Base-by-base conservation (phyloP, 2,888 invertebrate species). In the Germaria angustata region DNA sequence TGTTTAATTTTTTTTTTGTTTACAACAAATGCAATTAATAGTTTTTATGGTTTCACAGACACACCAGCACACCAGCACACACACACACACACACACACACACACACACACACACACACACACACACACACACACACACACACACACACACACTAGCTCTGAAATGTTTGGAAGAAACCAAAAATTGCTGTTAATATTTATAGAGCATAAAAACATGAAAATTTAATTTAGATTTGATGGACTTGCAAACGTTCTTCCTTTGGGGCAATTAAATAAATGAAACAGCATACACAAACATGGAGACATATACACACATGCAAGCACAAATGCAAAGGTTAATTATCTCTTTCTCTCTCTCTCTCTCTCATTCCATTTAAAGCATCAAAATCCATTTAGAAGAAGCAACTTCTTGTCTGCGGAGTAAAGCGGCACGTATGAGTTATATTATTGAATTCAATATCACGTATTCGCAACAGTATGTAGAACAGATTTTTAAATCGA, bases 1-100 rank as follows among this genome's bases (percentile, higher is more conserved):
- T 6, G 66, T 24, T 68, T 13, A 5, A 11, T 20, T 57, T 28
- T 13, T 15, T 28, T 8, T 39, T 24, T 28, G 7, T 36, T 51
- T 49, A n/a, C 2, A 39, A 68, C 53, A 39, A 68, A 53, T 28
- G 39, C 17, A 68, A 68, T 68, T 41, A 68, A 68, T 53, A 41
- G 17, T 41, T 53, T 53, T 41, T 28, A 28, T 51, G 24, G n/a
- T n/a, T n/a, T n/a, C n/a, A n/a, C n/a, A n/a, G n/a, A n/a, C n/a
- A n/a, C n/a, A n/a, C n/a, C n/a, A n/a, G n/a, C n/a, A n/a, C n/a
- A n/a, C n/a, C n/a, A n/a, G n/a, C n/a, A n/a, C n/a, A n/a, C n/a
- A n/a, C n/a, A n/a, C n/a, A n/a, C n/a, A n/a, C n/a, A n/a, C n/a
- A n/a, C n/a, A n/a, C n/a, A n/a, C n/a, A n/a, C n/a, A n/a, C n/a